A percentile compares a stretch with the other conserved stretches of the same genome.
Conservation (phyloP, 2,888 invertebrate genomes). For the Patella pellucida region DNA sequence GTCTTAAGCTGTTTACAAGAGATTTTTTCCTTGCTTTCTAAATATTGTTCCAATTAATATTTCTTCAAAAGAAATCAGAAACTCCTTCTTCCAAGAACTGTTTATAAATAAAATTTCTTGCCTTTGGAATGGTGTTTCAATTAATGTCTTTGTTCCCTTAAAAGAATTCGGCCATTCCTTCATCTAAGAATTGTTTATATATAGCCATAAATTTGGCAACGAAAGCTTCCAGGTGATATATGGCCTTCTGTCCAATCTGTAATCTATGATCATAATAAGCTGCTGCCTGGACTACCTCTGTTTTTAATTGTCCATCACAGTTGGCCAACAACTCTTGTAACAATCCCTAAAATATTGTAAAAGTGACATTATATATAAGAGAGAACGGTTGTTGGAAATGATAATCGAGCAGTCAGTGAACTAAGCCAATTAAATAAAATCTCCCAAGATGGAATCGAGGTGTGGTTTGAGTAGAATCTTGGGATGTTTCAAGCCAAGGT, state of each 20-base stretch:
- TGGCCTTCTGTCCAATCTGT: constrained; percentile 91
- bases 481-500: no score
- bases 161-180: constrained; percentile 70
- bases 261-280: constrained; percentile 93
- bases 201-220: constrained; percentile 96
- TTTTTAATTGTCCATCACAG: constrained; percentile 91
- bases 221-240: constrained; percentile 98
- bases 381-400: no score
- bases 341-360: constrained; percentile 75
- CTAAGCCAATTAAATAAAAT: no score
- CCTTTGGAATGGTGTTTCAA: no score
- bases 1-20: no score
- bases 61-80: constrained; percentile 60
- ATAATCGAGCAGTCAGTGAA: no score
- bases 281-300: constrained; percentile 86
- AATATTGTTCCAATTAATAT: no score
- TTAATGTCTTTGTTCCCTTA: constrained; percentile 31
- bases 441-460: no score
- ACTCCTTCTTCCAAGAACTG: constrained; percentile 82
- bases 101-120: constrained; percentile 79
- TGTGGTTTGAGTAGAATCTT: no score
- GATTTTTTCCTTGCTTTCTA: no score
- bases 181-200: constrained; percentile 89
- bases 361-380: no score
- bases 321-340: constrained; percentile 87